Evolutionary conservation across 2,113 vertebrate genomes (phyloP), one percentile per base, ranked within the genome.

Genomic region (Tonatia bakeri): DNA sequence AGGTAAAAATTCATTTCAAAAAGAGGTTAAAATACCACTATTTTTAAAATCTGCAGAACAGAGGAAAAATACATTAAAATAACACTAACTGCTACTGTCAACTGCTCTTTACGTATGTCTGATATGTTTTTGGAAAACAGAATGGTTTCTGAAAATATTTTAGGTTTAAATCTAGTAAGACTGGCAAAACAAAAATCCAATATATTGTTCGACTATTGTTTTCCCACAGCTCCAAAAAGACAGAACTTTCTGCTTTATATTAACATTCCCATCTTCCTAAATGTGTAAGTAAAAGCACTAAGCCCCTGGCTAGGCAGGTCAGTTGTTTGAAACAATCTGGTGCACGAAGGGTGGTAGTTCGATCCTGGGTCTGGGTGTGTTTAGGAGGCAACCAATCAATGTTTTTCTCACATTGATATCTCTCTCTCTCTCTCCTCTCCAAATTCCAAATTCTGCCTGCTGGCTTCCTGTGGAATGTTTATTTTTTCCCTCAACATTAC

Each of bases 1-100:
- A 52, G 64, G 47, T 65, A 91, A 91, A 90, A 84, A 38, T 93
- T 79, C 72, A 87, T 64, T 83, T 52, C 87, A 26, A 95, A 65
- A 95, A 90, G 86, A 96, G 70, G 85, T 96, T 96, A 96, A 95
- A 87, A 97, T 97, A 97, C 96, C 92, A 97, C 92, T 81, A 97
- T 84, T 95, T 96, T 96, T 8, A 45, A 96, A 96, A 97, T 76
- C 93, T 90, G 91, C 96, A 97, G 85, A 97, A 97, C 96, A 97
- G 89, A 97, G 90, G 13, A 28, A 85, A 90, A 97, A 96, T 90
- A 97, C 87, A 93, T 90, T 69, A 94, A 96, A 97, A 97, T 97
- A 90, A 86, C 72, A 92, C 56, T 95, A 96, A 94, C 54, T 93
- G 79, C 92, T 93, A 84, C 38, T 76, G 16, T 5, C 67, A 94